Evolutionary conservation across 2,113 vertebrate species (phyloP).

Genomic region (Myrmecobius fasciatus): DNA sequence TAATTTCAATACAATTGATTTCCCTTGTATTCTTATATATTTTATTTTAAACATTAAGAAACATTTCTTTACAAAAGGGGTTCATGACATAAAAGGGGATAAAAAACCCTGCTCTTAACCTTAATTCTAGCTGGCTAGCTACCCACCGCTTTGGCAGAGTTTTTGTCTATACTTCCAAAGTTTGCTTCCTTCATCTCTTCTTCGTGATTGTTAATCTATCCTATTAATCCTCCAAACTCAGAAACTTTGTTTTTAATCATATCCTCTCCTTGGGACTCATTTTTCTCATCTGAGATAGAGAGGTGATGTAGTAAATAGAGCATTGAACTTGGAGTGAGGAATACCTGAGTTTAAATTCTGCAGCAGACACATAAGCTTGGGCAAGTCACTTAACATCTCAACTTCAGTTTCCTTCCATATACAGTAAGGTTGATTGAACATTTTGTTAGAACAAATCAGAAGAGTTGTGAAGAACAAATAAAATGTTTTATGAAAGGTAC

Average conservation of each 20-base stretch:
- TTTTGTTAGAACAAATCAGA: neutral
- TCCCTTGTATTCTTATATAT: neutral
- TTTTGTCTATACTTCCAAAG: neutral
- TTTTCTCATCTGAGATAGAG: neutral
- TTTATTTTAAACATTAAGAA: neutral
- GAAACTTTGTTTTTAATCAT: neutral
- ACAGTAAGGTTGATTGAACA: neutral
- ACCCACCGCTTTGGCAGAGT: neutral
- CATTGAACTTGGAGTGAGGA: neutral
- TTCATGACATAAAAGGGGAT: neutral
- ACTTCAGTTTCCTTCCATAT: neutral
- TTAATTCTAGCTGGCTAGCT: neutral
- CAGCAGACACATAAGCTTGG: neutral
- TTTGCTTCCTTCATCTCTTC: neutral
- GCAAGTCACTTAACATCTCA: neutral
- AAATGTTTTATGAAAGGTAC: neutral
- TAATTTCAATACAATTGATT: neutral
- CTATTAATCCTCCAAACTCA: neutral
- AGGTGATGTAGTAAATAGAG: neutral
- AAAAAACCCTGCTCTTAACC: neutral
- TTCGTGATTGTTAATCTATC: neutral
- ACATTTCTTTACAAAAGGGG: neutral
- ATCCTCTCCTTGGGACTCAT: neutral
- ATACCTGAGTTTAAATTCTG: neutral
- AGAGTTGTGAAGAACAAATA: neutral